Conservation (phyloP, 2,888 invertebrate species). For the Eupithecia vulgata region DNA sequence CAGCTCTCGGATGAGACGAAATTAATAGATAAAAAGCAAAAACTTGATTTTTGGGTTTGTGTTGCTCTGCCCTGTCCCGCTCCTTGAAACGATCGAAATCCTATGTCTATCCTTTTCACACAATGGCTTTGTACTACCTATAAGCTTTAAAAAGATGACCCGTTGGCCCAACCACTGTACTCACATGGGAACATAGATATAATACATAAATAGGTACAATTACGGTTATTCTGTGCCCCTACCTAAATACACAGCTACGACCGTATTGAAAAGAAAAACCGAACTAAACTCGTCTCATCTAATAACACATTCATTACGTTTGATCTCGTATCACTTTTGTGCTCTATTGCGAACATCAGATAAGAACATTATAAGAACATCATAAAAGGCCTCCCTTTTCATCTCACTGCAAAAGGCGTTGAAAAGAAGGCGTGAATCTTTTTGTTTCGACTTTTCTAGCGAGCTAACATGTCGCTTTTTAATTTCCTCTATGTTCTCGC, state of each 20-base stretch:
- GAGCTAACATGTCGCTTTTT: conserved; percentile 60
- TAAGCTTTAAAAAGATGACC: no score
- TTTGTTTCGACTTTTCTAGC: conserved; percentile 54
- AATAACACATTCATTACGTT: not conserved
- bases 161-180: no score
- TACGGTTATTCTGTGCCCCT: not conserved
- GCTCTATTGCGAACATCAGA: not conserved
- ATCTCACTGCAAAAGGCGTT: conserved; percentile 47
- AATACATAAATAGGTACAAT: not conserved
- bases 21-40: no score
- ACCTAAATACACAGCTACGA: not conserved
- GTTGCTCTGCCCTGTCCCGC: no score
- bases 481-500: conserved; percentile 79
- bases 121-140: no score
- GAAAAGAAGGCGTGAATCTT: conserved; percentile 49
- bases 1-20: no score
- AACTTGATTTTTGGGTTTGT: no score
- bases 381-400: conserved; percentile 40
- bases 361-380: no score
- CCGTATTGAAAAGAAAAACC: not conserved
- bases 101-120: no score
- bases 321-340: not conserved
- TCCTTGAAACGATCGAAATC: no score
- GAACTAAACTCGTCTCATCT: not conserved
- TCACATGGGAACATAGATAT: not conserved